Evolutionary conservation across 2,113 vertebrate species (phyloP).

Genomic region (Gadus chalcogrammus): DNA sequence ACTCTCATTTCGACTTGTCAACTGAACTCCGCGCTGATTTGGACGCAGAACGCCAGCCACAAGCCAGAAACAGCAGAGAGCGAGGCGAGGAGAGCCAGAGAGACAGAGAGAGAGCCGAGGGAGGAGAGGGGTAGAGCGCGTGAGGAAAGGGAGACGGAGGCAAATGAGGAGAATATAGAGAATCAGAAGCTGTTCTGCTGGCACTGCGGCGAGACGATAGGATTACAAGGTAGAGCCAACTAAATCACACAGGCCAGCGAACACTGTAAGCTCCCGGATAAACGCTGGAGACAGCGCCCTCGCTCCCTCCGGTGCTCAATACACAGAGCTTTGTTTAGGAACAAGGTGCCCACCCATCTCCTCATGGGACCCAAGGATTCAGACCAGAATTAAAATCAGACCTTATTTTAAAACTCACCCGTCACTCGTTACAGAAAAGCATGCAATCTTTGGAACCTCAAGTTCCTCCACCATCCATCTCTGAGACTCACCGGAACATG

Average conservation of each 20-base stretch:
- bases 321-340: slow-evolving; percentile 34
- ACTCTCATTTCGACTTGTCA: slow-evolving; percentile 32
- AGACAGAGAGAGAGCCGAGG: slow-evolving; percentile 12
- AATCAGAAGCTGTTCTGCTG: slow-evolving; percentile 48
- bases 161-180: slow-evolving; percentile 13
- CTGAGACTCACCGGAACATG: slow-evolving; percentile 88
- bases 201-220: slow-evolving; percentile 45
- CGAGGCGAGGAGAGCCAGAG: slow-evolving; percentile 15
- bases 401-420: too few species aligned
- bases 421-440: too few species aligned
- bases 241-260: slow-evolving; percentile 58
- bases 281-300: slow-evolving; percentile 54
- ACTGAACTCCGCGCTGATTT: slow-evolving; percentile 37
- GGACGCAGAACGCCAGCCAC: slow-evolving; percentile 21
- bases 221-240: slow-evolving; percentile 55
- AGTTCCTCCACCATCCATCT: slow-evolving; percentile 25
- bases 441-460: background rate
- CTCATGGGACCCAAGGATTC: slow-evolving; percentile 1
- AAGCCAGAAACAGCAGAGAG: slow-evolving; percentile 22
- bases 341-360: slow-evolving; percentile 38
- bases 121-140: background rate
- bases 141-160: background rate
- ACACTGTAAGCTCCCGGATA: slow-evolving; percentile 55
- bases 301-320: slow-evolving; percentile 24
- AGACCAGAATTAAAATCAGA: too few species aligned